These are phyloP conservation scores for Micronycteris hirsuta DNA, from an alignment of 2,113 vertebrate species.

Conservation along the genomic window DNA sequence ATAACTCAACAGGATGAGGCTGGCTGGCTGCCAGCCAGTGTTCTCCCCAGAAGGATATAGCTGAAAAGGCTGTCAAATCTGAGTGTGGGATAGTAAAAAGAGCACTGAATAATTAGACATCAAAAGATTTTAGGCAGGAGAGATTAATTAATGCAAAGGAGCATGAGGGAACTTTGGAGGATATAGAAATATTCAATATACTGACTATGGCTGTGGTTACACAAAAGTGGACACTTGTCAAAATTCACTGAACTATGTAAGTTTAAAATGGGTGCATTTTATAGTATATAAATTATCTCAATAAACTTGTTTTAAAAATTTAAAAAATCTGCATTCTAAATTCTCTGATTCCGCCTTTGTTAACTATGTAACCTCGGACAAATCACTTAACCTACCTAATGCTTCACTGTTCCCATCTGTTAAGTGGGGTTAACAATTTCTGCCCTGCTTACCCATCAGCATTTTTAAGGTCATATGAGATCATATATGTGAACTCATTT, in stretches of 20 bases:
- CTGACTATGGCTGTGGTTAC: not conserved
- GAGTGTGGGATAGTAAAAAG: not conserved
- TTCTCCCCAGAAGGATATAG: not conserved
- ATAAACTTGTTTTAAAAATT: not conserved
- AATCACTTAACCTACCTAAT: not conserved
- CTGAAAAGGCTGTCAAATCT: slow-evolving; percentile 38
- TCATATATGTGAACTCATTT: not conserved
- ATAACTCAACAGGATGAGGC: not conserved
- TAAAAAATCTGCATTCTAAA: not conserved
- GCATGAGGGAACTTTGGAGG: not conserved
- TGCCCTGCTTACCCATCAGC: not conserved
- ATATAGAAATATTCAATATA: not conserved
- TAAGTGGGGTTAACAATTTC: slow-evolving; percentile 19
- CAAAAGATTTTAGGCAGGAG: not conserved
- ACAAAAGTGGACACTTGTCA: not conserved
- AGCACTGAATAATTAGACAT: not conserved
- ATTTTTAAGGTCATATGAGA: not conserved
- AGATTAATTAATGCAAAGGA: slow-evolving; percentile 6
- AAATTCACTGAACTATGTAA: not conserved
- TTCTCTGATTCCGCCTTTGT: not conserved
- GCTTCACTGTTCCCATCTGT: not conserved
- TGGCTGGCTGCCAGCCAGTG: not conserved
- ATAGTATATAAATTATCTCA: not conserved
- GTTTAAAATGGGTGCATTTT: slow-evolving; percentile 4
- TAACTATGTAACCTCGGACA: not conserved